A percentile compares a stretch with the other conserved stretches of the same genome.
Conservation (phyloP, 2,888 invertebrate species). For the Oscheius sp. region DNA sequence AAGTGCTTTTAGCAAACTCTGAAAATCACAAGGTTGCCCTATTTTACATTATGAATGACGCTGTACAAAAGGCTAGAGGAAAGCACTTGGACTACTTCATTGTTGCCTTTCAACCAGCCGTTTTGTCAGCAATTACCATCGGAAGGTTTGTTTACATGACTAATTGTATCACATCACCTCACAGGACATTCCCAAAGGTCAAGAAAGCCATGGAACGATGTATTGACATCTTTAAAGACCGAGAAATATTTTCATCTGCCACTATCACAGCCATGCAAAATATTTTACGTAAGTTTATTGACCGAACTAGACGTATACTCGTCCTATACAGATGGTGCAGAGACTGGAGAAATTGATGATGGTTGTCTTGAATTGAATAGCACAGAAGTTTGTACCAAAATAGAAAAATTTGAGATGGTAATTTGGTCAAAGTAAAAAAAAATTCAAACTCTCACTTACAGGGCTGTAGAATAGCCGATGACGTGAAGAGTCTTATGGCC, state of each 20-base stretch:
- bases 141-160: constrained; percentile 35
- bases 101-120: constrained; percentile 53
- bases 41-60: constrained; percentile 98
- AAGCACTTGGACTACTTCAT: constrained; percentile 53
- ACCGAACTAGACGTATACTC: not conserved
- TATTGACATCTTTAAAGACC: constrained; percentile 73
- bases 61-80: constrained; percentile 83
- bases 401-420: constrained; percentile 41
- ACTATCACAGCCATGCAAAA: constrained; percentile 80
- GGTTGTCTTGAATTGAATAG: constrained; percentile 41
- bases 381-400: constrained; percentile 39
- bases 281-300: constrained; percentile 44
- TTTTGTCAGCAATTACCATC: constrained; percentile 40
- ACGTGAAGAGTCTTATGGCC: constrained; percentile 37
- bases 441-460: not conserved
- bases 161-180: constrained; percentile 9
- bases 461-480: constrained; percentile 27
- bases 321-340: constrained; percentile 33
- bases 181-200: constrained; percentile 47
- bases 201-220: constrained; percentile 70
- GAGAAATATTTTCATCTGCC: constrained; percentile 78
- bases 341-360: constrained; percentile 43
- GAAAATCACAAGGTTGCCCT: constrained; percentile 79
- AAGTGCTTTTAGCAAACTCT: constrained; percentile 29
- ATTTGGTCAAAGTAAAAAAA: not conserved